These are phyloP conservation scores for Acanthurus lineatus DNA, from an alignment of 2,797 vertebrate species.

Conservation along the genomic window DNA sequence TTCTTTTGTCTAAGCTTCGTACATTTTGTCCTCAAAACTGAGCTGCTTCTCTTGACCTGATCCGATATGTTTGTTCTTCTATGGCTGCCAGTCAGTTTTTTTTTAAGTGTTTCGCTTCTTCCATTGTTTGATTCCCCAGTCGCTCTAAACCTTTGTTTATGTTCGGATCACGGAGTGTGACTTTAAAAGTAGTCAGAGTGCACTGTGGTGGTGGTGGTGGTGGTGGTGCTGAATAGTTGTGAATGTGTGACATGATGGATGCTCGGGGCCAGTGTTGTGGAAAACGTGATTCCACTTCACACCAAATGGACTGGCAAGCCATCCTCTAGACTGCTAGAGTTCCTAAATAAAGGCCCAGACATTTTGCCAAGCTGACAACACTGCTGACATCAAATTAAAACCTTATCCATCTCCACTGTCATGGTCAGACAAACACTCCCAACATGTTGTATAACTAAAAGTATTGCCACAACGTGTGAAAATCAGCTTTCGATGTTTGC, in stretches of 20 bases:
- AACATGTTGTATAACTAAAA: conserved; percentile 2
- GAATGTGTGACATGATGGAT: conserved; percentile 80
- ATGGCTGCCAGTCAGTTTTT: conserved; percentile 7
- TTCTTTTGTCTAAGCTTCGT: neutral
- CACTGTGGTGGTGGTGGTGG: neutral
- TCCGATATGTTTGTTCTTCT: conserved; percentile 29
- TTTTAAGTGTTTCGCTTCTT: conserved; percentile 27
- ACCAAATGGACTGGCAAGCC: conserved; percentile 79
- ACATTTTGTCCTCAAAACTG: conserved; percentile 15
- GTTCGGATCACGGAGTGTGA: conserved; percentile 48
- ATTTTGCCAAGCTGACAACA: conserved; percentile 63
- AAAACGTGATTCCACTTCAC: conserved; percentile 83
- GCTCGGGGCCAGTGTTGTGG: conserved; percentile 69
- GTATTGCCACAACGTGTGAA: neutral
- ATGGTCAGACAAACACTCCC: conserved; percentile 19
- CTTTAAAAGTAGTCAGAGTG: conserved; percentile 59
- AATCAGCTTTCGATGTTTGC: neutral
- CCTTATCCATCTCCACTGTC: conserved; percentile 42
- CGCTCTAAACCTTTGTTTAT: conserved; percentile 42
- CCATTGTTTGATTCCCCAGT: conserved; percentile 35
- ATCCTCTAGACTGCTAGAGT: conserved; percentile 58
- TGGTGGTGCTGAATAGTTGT: conserved; percentile 59
- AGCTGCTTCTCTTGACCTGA: conserved; percentile 3
- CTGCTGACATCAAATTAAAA: conserved; percentile 66
- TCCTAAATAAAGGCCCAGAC: conserved; percentile 64